phyloP scores from a whole-genome alignment of 2,113 vertebrate species.

The Phylloscopus trochiloides region DNA sequence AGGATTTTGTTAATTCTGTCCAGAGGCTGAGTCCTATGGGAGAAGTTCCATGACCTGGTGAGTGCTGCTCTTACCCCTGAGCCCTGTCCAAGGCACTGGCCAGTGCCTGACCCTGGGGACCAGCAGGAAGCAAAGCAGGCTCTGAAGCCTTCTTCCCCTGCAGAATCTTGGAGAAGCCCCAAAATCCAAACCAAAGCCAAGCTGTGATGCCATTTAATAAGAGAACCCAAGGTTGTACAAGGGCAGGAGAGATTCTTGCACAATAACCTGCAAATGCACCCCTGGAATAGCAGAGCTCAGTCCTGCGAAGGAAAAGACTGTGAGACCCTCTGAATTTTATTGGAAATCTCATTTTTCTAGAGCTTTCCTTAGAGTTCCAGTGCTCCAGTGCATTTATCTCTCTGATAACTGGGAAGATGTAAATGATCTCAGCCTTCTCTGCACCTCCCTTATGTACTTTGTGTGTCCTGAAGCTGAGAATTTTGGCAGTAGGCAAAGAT shows the following conservation, averaged over 20 bases:
- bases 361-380: not conserved
- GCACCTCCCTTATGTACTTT: not conserved
- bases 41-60: not conserved
- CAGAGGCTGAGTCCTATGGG: not conserved
- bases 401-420: not conserved
- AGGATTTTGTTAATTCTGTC: not conserved
- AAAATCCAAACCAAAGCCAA: not conserved
- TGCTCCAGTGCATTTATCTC: not conserved
- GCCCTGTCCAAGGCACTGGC: fast-evolving
- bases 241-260: not conserved
- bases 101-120: fast-evolving
- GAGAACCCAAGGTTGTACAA: not conserved
- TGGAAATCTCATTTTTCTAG: not conserved
- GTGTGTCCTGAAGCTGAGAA: not conserved
- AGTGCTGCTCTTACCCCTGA: not conserved
- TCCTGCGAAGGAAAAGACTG: not conserved
- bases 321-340: not conserved
- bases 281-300: fast-evolving
- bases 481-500: not conserved
- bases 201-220: not conserved
- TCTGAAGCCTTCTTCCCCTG: not conserved
- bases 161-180: not conserved
- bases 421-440: not conserved
- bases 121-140: not conserved
- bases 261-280: not conserved